These are phyloP conservation scores for Aptenodytes forsteri DNA, from an alignment of 2,113 vertebrate species.

Conservation along the genomic window DNA sequence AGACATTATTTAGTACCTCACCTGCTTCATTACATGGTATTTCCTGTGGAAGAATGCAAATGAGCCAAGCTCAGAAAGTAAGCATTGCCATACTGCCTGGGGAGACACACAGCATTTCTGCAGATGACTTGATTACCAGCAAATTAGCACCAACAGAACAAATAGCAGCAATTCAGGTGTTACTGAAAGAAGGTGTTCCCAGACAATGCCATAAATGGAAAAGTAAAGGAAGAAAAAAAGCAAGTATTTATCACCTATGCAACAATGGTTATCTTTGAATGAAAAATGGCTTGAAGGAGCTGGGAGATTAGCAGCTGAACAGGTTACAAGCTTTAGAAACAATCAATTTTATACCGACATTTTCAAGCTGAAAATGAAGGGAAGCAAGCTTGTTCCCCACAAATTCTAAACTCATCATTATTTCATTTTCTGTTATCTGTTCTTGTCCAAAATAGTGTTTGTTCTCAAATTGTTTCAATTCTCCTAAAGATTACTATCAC, in stretches of 20 bases:
- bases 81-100: conserved; percentile 54
- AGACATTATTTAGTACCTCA: conserved; percentile 61
- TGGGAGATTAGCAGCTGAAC: conserved; percentile 52
- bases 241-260: conserved; percentile 45
- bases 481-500: not conserved
- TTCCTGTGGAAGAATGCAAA: conserved; percentile 62
- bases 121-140: conserved; percentile 80
- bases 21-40: conserved; percentile 48
- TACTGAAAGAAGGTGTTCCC: conserved; percentile 45
- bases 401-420: not conserved
- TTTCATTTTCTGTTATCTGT: not conserved
- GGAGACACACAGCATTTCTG: conserved; percentile 76
- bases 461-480: not conserved
- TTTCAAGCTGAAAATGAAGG: conserved; percentile 37
- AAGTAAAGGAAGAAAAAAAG: not conserved
- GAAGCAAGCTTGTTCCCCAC: not conserved
- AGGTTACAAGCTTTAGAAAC: conserved; percentile 43
- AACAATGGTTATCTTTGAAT: conserved; percentile 40
- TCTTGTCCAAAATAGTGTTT: not conserved
- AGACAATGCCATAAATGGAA: conserved; percentile 32
- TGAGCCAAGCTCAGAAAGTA: conserved; percentile 72
- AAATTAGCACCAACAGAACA: conserved; percentile 78
- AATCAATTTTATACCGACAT: conserved; percentile 5
- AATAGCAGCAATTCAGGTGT: conserved; percentile 62
- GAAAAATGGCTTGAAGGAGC: conserved; percentile 31